phyloP scores from a whole-genome alignment of 2,797 vertebrate species.

The Etheostoma perlongum region DNA sequence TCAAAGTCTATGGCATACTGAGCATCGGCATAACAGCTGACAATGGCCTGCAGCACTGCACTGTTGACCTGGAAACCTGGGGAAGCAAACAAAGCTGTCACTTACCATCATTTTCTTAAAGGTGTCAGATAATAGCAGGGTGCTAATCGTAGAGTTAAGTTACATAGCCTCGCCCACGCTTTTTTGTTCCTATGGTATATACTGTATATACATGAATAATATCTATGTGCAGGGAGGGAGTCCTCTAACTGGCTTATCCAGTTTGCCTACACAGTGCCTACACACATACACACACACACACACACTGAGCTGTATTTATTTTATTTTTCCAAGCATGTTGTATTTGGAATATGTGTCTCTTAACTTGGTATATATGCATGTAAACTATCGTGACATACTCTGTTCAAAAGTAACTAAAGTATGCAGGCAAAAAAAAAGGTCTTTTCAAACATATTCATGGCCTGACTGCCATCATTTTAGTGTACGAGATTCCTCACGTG shows the following conservation, averaged over 20 bases:
- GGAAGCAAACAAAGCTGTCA: neutral
- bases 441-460: neutral
- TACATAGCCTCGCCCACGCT: constrained; percentile 26
- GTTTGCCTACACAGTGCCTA: constrained; percentile 18
- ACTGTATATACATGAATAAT: neutral
- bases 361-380: neutral
- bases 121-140: neutral
- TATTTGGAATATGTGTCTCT: neutral
- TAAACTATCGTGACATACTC: neutral
- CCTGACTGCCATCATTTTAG: neutral
- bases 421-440: neutral
- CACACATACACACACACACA: neutral
- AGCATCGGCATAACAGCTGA: constrained; percentile 80
- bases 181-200: constrained; percentile 24
- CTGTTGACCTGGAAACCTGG: constrained; percentile 88
- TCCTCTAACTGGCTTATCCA: constrained; percentile 54
- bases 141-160: constrained; percentile 1
- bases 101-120: neutral
- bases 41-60: constrained; percentile 85
- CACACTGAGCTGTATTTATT: neutral
- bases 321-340: neutral
- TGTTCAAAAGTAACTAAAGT: neutral
- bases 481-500: neutral
- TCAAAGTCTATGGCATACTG: constrained; percentile 88
- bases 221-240: neutral